Evolutionary conservation across 2,113 vertebrate genomes (phyloP).

Genomic region (Speoplatyrhinus poulsoni): DNA sequence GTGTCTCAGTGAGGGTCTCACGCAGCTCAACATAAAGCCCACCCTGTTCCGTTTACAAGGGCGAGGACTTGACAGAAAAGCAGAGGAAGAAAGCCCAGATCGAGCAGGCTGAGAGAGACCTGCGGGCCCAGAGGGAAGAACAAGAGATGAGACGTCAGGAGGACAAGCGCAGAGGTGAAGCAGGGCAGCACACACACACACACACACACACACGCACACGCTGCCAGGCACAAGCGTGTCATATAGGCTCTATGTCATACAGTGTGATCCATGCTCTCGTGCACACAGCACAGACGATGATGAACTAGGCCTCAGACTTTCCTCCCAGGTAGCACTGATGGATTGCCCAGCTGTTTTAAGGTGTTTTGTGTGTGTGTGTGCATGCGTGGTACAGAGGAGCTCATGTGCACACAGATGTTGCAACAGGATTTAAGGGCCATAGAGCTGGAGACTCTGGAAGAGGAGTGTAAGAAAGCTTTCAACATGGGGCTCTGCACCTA

Average conservation of each 20-base stretch:
- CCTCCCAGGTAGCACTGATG: constrained; percentile 61
- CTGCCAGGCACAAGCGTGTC: background rate
- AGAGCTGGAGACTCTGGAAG: constrained; percentile 57
- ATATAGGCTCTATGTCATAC: constrained; percentile 39
- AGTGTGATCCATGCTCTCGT: constrained; percentile 49
- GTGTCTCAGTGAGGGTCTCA: too few species aligned
- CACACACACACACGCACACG: constrained; percentile 4
- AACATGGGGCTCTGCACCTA: constrained; percentile 61
- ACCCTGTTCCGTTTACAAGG: constrained; percentile 61
- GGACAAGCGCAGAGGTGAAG: constrained; percentile 68
- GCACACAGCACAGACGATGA: constrained; percentile 61
- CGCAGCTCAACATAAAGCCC: background rate
- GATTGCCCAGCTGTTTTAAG: constrained; percentile 35
- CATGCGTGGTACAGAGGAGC: constrained; percentile 52
- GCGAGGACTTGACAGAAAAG: constrained; percentile 49
- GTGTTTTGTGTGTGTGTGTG: constrained; percentile 12
- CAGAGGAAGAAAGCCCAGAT: constrained; percentile 64
- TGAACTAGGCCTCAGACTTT: constrained; percentile 45
- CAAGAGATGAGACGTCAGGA: constrained; percentile 44
- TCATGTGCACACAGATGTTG: constrained; percentile 52
- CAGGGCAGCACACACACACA: constrained; percentile 12
- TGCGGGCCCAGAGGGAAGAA: constrained; percentile 65
- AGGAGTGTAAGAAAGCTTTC: constrained; percentile 59
- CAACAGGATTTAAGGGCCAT: constrained; percentile 57
- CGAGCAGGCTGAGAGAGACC: constrained; percentile 48